Evolutionary conservation across 2,888 invertebrate genomes (phyloP).

Genomic region (Caenorhabditis drosophilae): DNA sequence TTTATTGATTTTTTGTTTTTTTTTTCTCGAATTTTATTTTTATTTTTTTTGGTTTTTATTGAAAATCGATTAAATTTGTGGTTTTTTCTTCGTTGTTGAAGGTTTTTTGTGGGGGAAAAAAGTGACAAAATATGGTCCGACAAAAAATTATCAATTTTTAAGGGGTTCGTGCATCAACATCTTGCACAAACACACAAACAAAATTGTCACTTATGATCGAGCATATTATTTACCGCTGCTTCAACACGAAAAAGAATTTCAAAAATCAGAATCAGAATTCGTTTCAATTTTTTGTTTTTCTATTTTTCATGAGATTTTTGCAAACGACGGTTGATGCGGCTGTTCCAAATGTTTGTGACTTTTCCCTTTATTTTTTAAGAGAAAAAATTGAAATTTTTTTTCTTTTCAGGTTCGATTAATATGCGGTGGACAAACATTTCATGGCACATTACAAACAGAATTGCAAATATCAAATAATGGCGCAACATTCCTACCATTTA

Average conservation of each 20-base stretch:
- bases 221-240: no score
- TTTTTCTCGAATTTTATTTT: no score
- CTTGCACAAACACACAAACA: not conserved
- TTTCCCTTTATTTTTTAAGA: constrained; percentile 3
- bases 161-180: not conserved
- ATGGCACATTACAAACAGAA: constrained; percentile 18
- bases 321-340: constrained; percentile 24
- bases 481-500: constrained; percentile 15
- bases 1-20: no score
- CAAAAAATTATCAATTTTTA: not conserved
- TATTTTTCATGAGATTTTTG: constrained; percentile 19
- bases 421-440: constrained; percentile 20
- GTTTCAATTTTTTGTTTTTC: constrained; percentile 6
- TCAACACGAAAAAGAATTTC: no score
- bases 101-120: not conserved
- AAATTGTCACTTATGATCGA: not conserved
- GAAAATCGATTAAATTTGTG: not conserved
- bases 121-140: not conserved
- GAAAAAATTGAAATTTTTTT: not conserved
- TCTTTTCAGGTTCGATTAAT: constrained; percentile 17
- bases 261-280: no score
- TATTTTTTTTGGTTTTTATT: no score
- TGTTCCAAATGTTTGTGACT: constrained; percentile 19
- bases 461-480: constrained; percentile 6
- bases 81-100: not conserved